Conservation (phyloP, 2,888 invertebrate species). For the Molorchus minor region DNA sequence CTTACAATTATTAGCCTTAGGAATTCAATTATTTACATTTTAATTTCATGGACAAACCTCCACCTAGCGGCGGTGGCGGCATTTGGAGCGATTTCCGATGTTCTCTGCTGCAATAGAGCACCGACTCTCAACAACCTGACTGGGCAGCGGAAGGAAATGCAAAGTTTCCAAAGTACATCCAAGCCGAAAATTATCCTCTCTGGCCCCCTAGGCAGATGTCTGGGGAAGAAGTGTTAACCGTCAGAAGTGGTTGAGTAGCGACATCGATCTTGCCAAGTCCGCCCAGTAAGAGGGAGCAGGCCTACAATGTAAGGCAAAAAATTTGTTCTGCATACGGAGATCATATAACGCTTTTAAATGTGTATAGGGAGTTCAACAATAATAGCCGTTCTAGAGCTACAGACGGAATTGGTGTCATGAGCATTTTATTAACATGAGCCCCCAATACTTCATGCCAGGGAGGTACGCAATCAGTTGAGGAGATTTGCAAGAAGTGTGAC, state of each 20-base stretch:
- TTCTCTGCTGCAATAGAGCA: slow-evolving; percentile 77
- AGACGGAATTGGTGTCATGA: slow-evolving; percentile 84
- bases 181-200: slow-evolving; percentile 66
- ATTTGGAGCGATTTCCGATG: slow-evolving; percentile 70
- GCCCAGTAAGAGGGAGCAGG: slow-evolving; percentile 79
- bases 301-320: slow-evolving; percentile 76
- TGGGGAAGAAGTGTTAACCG: slow-evolving; percentile 84
- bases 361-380: slow-evolving; percentile 81
- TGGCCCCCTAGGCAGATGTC: slow-evolving; percentile 78
- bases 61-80: slow-evolving; percentile 73
- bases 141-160: slow-evolving; percentile 84
- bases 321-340: slow-evolving; percentile 90
- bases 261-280: slow-evolving; percentile 84
- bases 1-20: slow-evolving; percentile 59
- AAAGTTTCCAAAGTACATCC: slow-evolving; percentile 93
- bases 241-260: slow-evolving; percentile 87
- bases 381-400: slow-evolving; percentile 68
- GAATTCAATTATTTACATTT: slow-evolving; percentile 81
- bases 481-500: slow-evolving; percentile 69
- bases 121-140: slow-evolving; percentile 73
- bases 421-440: slow-evolving; percentile 83
- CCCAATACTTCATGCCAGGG: slow-evolving; percentile 82
- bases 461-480: slow-evolving; percentile 83
- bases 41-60: slow-evolving; percentile 91
- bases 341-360: slow-evolving; percentile 89